Evolutionary conservation across 2,888 invertebrate species (phyloP), one percentile per base, ranked within the genome.

Genomic region (Drosophila niveifrons): DNA sequence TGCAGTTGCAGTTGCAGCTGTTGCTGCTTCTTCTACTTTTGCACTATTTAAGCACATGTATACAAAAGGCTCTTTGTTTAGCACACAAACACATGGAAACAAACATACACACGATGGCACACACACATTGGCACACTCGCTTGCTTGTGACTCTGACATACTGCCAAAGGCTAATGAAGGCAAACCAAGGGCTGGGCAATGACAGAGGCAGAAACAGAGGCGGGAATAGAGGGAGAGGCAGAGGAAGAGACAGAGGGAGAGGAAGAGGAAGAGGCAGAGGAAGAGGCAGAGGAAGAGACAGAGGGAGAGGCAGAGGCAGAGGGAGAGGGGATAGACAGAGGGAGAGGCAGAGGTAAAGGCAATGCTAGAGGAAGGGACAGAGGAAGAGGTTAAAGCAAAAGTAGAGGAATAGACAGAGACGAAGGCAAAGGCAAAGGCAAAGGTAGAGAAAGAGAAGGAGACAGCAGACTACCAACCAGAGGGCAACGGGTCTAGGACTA

Each of bases 91-190:
- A 58, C 11, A 48, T 18, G 65, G 44, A 64, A 15, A 62, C 15
- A 55, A 13, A 61, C 11, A 61, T 18, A 58, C 28, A 43, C 23
- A 51, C 28, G 43, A n/a, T 29, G 17, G 46, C 8, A 58, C 17
- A 31, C 8, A 31, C 17, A 48, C 15, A 57, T 17, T 56, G 17
- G 29, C 17, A 51, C 8, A 63, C 13, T 31, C 4, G 15, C 18
- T 39, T 50, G 36, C 39, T 13, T 70, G 65, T 72, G 85, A 81
- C 82, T 82, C 82, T 81, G 81, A 81, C 82, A 85, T 73, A 79
- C 86, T 82, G 81, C 81, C 81, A 85, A 82, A 85, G 85, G 85
- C 85, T 82, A 85, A 82, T 82, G 81, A 82, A 85, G 85, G 85
- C 85, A 66, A 65, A 66, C 64, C 62, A 64, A 62, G 64, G 66